These are phyloP conservation scores for Mormyrus iriodes DNA, from an alignment of 2,113 vertebrate genomes.

Conservation along the genomic window DNA sequence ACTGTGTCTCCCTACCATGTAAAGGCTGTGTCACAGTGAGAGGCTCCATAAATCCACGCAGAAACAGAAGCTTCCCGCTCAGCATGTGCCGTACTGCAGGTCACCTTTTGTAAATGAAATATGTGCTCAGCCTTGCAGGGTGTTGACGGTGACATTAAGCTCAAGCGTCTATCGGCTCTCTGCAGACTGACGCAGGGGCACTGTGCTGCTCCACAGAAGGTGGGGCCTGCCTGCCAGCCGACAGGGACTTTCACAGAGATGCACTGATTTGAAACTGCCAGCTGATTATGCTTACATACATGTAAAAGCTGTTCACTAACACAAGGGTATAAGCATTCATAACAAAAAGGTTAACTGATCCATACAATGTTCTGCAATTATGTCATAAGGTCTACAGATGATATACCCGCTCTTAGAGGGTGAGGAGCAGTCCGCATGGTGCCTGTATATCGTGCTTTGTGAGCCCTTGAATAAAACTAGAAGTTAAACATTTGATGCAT, in stretches of 20 bases:
- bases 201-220: not conserved
- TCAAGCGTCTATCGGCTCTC: not conserved
- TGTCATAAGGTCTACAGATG: not conserved
- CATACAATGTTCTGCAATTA: not conserved
- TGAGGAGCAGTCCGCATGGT: not conserved
- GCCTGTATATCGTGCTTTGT: not conserved
- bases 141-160: conserved; percentile 7
- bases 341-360: not conserved
- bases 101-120: conserved; percentile 16
- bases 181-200: not conserved
- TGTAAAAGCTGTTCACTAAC: not conserved
- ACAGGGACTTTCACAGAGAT: not conserved
- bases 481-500: not conserved
- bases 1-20: not conserved
- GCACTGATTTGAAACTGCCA: not conserved
- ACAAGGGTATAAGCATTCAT: not conserved
- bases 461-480: not conserved
- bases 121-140: conserved; percentile 8
- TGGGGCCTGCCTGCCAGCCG: not conserved
- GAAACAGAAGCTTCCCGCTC: not conserved
- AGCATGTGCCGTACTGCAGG: not conserved
- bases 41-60: not conserved
- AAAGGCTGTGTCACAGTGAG: not conserved
- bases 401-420: not conserved
- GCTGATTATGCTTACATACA: not conserved